Evolutionary conservation across 2,797 vertebrate genomes (phyloP), one percentile per base, ranked within the genome.

Genomic region (Falco cherrug): DNA sequence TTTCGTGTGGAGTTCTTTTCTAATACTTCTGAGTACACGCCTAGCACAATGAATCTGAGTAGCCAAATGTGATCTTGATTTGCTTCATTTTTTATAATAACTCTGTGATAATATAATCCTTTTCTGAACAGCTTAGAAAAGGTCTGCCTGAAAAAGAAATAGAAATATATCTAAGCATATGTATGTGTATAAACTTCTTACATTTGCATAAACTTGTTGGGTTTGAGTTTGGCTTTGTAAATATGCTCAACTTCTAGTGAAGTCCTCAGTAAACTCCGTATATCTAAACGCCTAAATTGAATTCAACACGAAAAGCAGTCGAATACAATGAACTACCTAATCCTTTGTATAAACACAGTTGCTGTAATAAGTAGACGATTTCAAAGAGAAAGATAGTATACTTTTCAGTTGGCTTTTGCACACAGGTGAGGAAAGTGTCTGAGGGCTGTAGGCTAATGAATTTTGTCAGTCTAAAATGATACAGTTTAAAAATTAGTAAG

Each of bases 11-110:
- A 1, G 45, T 1, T 22, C 41, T 81, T 84, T 84, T 79, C 35
- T 11, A 18, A 28, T 22, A 11, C 6, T 9, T 50, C 11, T 41
- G 41, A 33, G 3, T 11, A 5, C 18, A 17, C 0, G 0, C 21
- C 4, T 47, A 28, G 56, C 24, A 21, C 10, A 71, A 26, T 51
- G 3, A 29, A 33, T 50, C n/a, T 33, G 4, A 59, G 22, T n/a
- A 39, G 10, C 31, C 16, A 57, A 37, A 43, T 13, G 6, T 8
- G 11, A 81, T 70, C 86, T 80, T 54, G 8, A 50, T 68, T 83
- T 74, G 6, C 12, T 63, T 53, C 1, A 0, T 6, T 64, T 60
- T 60, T 48, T 14, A 15, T 28, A 61, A 33, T 7, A 50, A 20
- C 1, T 70, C 2, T 37, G 2, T 45, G 10, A 43, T 37, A 28